These are phyloP conservation scores for Rhea pennata DNA, from an alignment of 2,113 vertebrate genomes.

Conservation along the genomic window DNA sequence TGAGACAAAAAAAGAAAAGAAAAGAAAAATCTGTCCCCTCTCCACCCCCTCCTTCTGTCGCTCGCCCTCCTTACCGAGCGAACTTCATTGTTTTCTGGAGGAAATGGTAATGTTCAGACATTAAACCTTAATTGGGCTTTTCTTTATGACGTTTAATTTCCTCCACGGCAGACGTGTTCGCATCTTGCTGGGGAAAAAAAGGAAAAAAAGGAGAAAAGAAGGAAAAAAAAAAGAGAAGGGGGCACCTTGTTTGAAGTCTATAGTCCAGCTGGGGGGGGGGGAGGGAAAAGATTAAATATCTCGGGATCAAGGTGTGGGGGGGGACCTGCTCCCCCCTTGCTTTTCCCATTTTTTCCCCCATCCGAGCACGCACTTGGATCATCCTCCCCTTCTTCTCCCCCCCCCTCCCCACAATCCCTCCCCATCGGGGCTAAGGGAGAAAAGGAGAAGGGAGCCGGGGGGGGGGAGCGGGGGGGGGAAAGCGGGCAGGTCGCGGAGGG, in stretches of 20 bases:
- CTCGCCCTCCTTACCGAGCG: conserved; percentile 74
- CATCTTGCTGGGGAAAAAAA: conserved; percentile 18
- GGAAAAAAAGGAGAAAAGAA: not conserved
- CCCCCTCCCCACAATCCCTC: not conserved
- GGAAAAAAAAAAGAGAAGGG: not conserved
- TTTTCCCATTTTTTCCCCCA: not conserved
- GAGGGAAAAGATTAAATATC: not conserved
- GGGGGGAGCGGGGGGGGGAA: not conserved
- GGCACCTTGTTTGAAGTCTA: not conserved
- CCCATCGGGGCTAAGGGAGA: not conserved
- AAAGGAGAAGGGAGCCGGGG: not conserved
- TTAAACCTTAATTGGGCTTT: conserved; percentile 74
- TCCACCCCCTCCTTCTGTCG: not conserved
- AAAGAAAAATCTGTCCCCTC: not conserved
- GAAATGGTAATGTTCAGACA: conserved; percentile 67
- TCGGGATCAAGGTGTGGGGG: not conserved
- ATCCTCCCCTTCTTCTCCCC: too few species aligned
- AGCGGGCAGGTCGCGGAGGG: not conserved
- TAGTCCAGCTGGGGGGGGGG: not conserved
- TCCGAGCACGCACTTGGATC: too few species aligned
- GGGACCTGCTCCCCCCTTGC: not conserved
- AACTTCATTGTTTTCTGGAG: conserved; percentile 71
- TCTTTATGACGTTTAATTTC: conserved; percentile 77
- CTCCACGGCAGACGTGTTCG: conserved; percentile 62
- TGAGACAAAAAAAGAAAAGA: too few species aligned